Percentiles rank a stretch among this genome's conserved stretches.
Evolutionary conservation across 2,113 vertebrate species (phyloP).

Genomic region (Mustela nigripes): DNA sequence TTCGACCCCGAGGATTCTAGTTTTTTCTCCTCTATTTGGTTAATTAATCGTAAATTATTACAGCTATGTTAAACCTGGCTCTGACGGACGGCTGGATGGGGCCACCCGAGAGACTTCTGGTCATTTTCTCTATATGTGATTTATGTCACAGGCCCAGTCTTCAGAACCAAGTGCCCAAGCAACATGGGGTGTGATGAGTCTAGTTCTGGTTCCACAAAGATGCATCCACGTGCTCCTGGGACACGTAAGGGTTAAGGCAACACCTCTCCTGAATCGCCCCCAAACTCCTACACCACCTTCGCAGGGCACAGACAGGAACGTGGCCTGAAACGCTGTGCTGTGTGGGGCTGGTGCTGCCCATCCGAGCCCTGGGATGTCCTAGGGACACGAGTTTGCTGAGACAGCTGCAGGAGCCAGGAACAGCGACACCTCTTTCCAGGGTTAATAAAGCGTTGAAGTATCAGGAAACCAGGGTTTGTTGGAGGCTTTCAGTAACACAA

Average conservation of each 20-base stretch:
- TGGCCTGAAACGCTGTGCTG: neutral
- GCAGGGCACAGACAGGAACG: neutral
- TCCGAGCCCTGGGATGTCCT: neutral
- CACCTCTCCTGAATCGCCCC: too few relatives aligned
- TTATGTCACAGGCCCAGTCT: neutral
- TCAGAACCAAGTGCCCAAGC: neutral
- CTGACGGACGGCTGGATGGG: neutral
- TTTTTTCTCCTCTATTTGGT: neutral
- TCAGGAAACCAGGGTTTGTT: neutral
- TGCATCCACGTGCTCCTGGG: neutral
- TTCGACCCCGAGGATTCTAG: accelerated
- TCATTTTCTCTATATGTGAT: neutral
- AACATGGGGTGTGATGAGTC: accelerated
- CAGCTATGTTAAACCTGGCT: neutral
- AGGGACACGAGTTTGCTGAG: neutral
- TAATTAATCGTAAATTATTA: neutral
- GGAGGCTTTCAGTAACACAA: neutral
- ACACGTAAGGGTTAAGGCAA: neutral
- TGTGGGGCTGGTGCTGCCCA: neutral
- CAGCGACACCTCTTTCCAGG: neutral
- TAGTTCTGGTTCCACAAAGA: neutral
- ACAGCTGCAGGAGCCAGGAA: conserved; percentile 15
- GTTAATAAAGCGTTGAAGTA: neutral
- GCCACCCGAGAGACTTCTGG: neutral
- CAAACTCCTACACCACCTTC: neutral